These are phyloP conservation scores for Porites lutea DNA, from an alignment of 64 coral and sea anemone species.

Conservation along the genomic window DNA sequence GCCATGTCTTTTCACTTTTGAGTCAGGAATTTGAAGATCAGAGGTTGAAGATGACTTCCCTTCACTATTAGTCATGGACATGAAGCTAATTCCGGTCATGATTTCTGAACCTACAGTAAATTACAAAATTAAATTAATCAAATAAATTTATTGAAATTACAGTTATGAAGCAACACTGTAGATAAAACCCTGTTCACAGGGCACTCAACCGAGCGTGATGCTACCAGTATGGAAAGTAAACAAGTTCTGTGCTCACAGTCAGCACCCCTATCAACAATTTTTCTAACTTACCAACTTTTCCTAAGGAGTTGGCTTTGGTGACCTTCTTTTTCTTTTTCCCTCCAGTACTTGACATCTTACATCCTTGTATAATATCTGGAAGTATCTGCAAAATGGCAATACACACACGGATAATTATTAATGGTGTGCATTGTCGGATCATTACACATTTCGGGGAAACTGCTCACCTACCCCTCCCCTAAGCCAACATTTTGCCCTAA, in stretches of 20 bases:
- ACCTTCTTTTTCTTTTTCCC: slow-evolving; percentile 49
- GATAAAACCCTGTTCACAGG: too few relatives aligned
- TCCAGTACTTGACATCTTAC: neutral
- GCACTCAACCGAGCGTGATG: too few relatives aligned
- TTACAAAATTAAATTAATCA: too few relatives aligned
- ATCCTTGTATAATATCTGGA: slow-evolving; percentile 47
- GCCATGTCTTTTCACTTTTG: slow-evolving; percentile 84
- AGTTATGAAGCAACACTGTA: too few relatives aligned
- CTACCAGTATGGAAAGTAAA: neutral
- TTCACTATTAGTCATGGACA: slow-evolving; percentile 18
- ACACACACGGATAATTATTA: neutral
- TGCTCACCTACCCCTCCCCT: too few relatives aligned
- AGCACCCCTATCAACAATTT: neutral
- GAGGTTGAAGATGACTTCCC: slow-evolving; percentile 47
- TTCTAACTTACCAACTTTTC: slow-evolving; percentile 24
- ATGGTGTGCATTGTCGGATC: too few relatives aligned
- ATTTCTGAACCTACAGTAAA: neutral
- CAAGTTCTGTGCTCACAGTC: too few relatives aligned
- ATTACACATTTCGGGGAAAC: too few relatives aligned
- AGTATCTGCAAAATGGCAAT: neutral
- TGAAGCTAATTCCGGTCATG: neutral
- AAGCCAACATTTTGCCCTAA: too few relatives aligned
- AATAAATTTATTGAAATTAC: too few relatives aligned
- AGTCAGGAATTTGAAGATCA: slow-evolving; percentile 40
- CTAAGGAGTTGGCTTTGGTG: neutral